Evolutionary conservation across 2,113 vertebrate genomes (phyloP).

Genomic region (Azemiops feae): DNA sequence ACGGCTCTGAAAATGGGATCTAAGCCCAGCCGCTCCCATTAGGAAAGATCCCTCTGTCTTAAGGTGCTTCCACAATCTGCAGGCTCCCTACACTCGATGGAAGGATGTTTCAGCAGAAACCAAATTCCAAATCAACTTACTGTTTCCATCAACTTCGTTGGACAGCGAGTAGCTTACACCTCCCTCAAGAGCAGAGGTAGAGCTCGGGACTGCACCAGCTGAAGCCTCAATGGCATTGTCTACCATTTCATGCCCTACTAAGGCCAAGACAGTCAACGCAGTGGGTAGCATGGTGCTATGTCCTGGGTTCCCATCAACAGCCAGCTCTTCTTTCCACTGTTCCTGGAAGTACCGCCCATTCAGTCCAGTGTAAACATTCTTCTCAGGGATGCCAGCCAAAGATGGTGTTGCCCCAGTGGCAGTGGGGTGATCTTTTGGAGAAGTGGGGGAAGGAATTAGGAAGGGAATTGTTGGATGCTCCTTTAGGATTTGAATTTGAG

Average conservation of each 20-base stretch:
- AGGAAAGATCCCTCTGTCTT: background rate
- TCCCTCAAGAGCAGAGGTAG: background rate
- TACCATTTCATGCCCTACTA: slow-evolving; percentile 15
- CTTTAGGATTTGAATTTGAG: rapidly evolving
- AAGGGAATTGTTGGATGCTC: rapidly evolving
- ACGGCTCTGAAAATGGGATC: background rate
- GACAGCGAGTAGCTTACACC: slow-evolving; percentile 28
- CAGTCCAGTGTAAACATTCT: slow-evolving; percentile 51
- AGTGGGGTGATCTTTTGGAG: no score
- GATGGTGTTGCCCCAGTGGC: background rate
- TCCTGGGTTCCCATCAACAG: background rate
- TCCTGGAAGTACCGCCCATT: slow-evolving; percentile 72
- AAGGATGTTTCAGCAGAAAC: background rate
- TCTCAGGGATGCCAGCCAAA: rapidly evolving
- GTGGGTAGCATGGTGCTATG: rapidly evolving
- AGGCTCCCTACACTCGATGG: background rate
- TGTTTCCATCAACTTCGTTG: slow-evolving; percentile 41
- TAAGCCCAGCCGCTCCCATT: background rate
- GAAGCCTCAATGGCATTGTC: slow-evolving; percentile 14
- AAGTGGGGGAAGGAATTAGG: rapidly evolving
- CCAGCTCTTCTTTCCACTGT: background rate
- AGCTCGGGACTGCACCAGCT: rapidly evolving
- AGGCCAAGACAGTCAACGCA: rapidly evolving
- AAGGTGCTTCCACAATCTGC: background rate
- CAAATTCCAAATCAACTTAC: slow-evolving; percentile 39